Evolutionary conservation across 1,140 invertebrate species (phyloP).

Genomic region (Drosophila virilis): DNA sequence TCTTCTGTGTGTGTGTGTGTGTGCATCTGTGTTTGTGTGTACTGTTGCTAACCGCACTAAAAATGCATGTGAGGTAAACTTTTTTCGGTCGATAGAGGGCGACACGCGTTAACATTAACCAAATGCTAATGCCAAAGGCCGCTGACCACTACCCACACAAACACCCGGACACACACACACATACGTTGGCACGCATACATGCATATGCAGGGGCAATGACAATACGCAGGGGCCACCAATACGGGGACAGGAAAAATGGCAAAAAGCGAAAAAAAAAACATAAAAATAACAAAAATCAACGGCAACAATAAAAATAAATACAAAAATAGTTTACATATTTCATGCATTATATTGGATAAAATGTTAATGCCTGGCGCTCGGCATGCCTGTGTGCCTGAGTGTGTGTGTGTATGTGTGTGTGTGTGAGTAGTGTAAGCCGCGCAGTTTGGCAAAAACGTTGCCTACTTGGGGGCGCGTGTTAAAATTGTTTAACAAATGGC

Average conservation of each 20-base stretch:
- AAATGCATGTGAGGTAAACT: constrained; percentile 45
- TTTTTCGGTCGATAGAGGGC: constrained; percentile 55
- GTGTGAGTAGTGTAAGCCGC: constrained; percentile 38
- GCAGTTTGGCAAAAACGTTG: constrained; percentile 53
- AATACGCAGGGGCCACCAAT: constrained; percentile 53
- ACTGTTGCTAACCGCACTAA: constrained; percentile 73
- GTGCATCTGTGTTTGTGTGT: constrained; percentile 9
- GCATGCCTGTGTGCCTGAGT: constrained; percentile 12
- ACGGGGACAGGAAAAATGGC: constrained; percentile 55
- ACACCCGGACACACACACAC: constrained; percentile 12
- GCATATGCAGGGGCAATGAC: constrained; percentile 44
- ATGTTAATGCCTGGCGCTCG: constrained; percentile 63
- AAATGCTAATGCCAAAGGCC: constrained; percentile 77
- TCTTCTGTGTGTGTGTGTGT: constrained; percentile 15
- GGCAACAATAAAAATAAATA: constrained; percentile 74
- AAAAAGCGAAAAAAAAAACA: constrained; percentile 38
- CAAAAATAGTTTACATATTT: constrained; percentile 82
- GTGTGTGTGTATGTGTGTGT: constrained; percentile 9
- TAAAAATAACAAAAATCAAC: constrained; percentile 54
- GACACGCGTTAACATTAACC: constrained; percentile 74
- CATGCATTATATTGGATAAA: constrained; percentile 81
- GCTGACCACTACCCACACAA: constrained; percentile 36
- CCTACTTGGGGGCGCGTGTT: constrained; percentile 74
- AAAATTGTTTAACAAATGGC: constrained; percentile 79
- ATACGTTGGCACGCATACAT: not conserved